These are phyloP conservation scores for Drosophila ananassae DNA, from an alignment of 1,140 invertebrate genomes.

Conservation along the genomic window DNA sequence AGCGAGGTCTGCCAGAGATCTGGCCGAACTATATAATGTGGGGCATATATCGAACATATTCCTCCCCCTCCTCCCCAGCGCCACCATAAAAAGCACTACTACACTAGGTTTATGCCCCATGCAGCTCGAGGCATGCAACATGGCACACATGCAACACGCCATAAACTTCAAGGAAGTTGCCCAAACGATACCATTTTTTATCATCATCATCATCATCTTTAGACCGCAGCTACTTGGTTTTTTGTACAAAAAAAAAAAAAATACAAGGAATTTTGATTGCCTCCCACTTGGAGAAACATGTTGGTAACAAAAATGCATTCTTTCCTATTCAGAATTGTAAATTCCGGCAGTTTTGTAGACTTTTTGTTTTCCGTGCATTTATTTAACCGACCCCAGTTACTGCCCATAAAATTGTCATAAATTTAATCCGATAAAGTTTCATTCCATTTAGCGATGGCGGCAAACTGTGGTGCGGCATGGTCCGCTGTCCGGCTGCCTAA, in stretches of 20 bases:
- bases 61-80: conserved; percentile 17
- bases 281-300: neutral
- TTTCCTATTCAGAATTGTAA: no score
- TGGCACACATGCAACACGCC: conserved; percentile 45
- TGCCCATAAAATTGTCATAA: conserved; percentile 69
- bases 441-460: conserved; percentile 51
- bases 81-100: conserved; percentile 6
- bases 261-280: conserved; percentile 47
- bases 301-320: neutral
- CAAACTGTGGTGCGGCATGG: conserved; percentile 5
- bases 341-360: no score
- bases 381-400: conserved; percentile 7
- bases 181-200: conserved; percentile 30
- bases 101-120: conserved; percentile 52
- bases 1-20: conserved; percentile 64
- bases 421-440: conserved; percentile 77
- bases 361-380: neutral
- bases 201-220: conserved; percentile 9
- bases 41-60: conserved; percentile 45
- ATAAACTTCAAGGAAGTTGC: conserved; percentile 74
- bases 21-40: conserved; percentile 51
- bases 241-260: conserved; percentile 3
- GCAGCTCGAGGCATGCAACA: conserved; percentile 65
- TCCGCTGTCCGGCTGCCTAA: conserved; percentile 34
- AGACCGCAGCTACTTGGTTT: neutral